These are phyloP conservation scores for Pammene fasciana DNA, from an alignment of 2,888 invertebrate species.

Conservation along the genomic window DNA sequence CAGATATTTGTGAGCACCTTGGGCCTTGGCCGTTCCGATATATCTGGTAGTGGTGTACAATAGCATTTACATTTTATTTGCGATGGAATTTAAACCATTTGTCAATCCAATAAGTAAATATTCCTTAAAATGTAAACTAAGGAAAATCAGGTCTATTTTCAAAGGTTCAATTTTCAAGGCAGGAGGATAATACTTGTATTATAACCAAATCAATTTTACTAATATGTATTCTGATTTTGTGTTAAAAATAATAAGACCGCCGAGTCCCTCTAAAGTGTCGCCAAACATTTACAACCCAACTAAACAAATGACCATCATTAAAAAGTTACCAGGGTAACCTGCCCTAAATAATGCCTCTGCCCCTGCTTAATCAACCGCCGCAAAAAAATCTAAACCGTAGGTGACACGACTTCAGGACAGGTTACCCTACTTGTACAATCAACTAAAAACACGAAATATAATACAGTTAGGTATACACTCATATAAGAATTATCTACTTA, in stretches of 20 bases:
- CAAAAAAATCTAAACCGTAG: not conserved
- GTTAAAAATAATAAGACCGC: not conserved
- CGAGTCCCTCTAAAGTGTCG: constrained; percentile 24
- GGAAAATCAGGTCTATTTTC: no score
- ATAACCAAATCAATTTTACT: no score
- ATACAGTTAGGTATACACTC: constrained; percentile 2
- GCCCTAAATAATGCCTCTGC: not conserved
- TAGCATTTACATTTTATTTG: no score
- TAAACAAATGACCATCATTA: constrained; percentile 20
- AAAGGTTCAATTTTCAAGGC: no score
- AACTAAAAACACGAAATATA: constrained; percentile 19
- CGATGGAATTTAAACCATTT: no score
- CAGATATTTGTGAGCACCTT: no score
- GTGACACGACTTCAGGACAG: not conserved
- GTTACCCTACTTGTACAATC: constrained; percentile 10
- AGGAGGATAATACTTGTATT: no score
- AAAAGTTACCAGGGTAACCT: not conserved
- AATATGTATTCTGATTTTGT: not conserved
- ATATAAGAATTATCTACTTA: constrained; percentile 18
- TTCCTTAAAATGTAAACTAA: no score
- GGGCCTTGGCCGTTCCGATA: no score
- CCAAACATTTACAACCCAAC: constrained; percentile 26
- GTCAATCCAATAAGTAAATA: no score
- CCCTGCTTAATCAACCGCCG: not conserved
- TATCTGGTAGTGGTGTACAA: no score